Conservation (phyloP, 2,888 invertebrate species). For the Allophyes oxyacanthae region DNA sequence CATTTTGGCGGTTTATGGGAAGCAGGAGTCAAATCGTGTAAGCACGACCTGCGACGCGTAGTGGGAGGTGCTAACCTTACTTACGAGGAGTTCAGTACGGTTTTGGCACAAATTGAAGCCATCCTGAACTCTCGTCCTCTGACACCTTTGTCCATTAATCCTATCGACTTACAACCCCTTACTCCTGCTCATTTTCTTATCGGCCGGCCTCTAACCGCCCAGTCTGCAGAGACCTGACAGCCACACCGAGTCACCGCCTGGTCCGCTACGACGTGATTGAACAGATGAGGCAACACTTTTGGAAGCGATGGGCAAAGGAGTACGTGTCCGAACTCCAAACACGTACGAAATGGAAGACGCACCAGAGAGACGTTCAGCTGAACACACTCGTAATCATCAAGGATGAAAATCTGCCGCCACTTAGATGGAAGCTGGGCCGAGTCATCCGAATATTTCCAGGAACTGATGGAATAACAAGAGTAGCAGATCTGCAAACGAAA, state of each 20-base stretch:
- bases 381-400: neutral
- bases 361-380: neutral
- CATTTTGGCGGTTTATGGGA: constrained; percentile 1
- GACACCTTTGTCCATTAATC: neutral
- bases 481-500: constrained; percentile 12
- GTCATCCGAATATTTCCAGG: constrained; percentile 4
- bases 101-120: neutral
- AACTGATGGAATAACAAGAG: constrained; percentile 15
- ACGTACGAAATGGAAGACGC: neutral
- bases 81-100: neutral
- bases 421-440: constrained; percentile 14
- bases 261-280: neutral
- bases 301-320: neutral
- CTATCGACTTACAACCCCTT: neutral
- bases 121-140: constrained; percentile 1
- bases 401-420: neutral
- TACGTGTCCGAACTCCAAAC: constrained; percentile 1
- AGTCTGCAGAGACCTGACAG: neutral
- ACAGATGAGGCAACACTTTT: neutral
- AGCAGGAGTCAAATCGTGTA: neutral
- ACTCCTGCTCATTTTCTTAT: neutral
- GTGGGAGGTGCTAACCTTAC: neutral
- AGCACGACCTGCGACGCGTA: neutral
- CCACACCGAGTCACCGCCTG: neutral
- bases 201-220: constrained; percentile 1